A percentile compares a stretch with the other conserved stretches of the same genome.
phyloP scores from a whole-genome alignment of 2,888 invertebrate genomes.

The Apotomis capreana region DNA sequence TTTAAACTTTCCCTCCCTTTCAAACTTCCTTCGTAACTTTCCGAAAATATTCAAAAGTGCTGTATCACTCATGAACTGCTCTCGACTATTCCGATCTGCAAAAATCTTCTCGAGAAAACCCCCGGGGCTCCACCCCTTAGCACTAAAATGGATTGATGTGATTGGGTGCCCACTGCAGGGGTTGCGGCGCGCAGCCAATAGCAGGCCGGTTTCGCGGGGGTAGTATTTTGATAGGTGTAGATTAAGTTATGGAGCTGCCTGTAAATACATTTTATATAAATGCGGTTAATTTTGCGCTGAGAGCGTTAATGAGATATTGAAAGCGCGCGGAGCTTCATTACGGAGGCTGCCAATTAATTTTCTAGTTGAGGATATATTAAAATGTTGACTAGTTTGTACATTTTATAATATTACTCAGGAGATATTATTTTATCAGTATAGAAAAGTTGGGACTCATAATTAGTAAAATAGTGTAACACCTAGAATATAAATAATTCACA shows the following conservation, averaged over 20 bases:
- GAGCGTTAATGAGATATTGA: slow-evolving; percentile 69
- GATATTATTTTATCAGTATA: too few relatives aligned
- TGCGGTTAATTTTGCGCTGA: slow-evolving; percentile 63
- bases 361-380: slow-evolving; percentile 24
- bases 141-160: slow-evolving; percentile 55
- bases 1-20: slow-evolving; percentile 44
- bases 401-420: not conserved
- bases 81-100: slow-evolving; percentile 71
- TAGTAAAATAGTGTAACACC: too few relatives aligned
- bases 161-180: slow-evolving; percentile 72
- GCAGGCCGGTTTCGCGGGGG: slow-evolving; percentile 53
- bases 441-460: too few relatives aligned
- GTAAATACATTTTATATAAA: slow-evolving; percentile 75
- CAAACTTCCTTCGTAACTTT: slow-evolving; percentile 32
- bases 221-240: slow-evolving; percentile 77
- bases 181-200: slow-evolving; percentile 75
- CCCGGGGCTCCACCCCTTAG: slow-evolving; percentile 75
- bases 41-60: slow-evolving; percentile 48
- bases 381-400: not conserved
- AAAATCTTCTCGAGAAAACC: slow-evolving; percentile 73
- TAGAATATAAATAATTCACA: too few relatives aligned
- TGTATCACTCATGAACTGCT: slow-evolving; percentile 56
- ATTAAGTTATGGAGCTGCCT: slow-evolving; percentile 77
- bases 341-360: slow-evolving; percentile 31
- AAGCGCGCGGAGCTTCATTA: slow-evolving; percentile 45